A percentile compares a stretch with the other conserved stretches of the same genome.
phyloP scores from a whole-genome alignment of 2,888 invertebrate species.

The Volucella inanis region DNA sequence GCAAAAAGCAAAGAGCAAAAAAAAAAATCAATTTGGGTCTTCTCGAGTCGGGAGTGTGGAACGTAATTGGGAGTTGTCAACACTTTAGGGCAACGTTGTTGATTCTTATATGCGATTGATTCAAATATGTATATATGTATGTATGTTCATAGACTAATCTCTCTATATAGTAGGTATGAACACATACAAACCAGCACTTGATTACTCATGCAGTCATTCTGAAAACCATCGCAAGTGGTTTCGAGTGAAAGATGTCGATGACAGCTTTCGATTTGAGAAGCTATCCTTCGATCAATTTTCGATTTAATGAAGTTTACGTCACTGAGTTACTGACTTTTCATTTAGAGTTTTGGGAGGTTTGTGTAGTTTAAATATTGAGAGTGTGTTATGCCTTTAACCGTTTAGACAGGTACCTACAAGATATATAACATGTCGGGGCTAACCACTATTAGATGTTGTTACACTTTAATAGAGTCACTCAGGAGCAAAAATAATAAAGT shows the following conservation, averaged over 20 bases:
- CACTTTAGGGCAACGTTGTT: constrained; percentile 19
- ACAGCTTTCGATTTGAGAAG: constrained; percentile 46
- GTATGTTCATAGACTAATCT: not conserved
- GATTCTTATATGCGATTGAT: constrained; percentile 14
- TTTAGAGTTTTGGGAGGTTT: constrained; percentile 11
- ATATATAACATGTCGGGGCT: too few relatives aligned
- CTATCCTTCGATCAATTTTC: constrained; percentile 51
- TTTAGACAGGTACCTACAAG: too few relatives aligned
- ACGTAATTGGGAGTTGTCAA: constrained; percentile 22
- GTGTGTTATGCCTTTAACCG: not conserved
- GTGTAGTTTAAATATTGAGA: not conserved
- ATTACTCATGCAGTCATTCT: constrained; percentile 38
- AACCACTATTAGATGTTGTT: too few relatives aligned
- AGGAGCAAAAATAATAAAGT: too few relatives aligned
- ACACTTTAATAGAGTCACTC: too few relatives aligned
- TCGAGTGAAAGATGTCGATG: constrained; percentile 50
- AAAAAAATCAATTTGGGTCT: not conserved
- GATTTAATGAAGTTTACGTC: constrained; percentile 53
- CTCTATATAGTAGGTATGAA: not conserved
- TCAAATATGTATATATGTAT: not conserved
- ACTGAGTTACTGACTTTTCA: constrained; percentile 47
- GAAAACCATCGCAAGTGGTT: constrained; percentile 45
- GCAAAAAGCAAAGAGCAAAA: too few relatives aligned
- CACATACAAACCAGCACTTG: constrained; percentile 31
- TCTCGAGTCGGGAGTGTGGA: not conserved